Base-by-base conservation (phyloP, 2,888 invertebrate genomes). In the Apamea sordens region DNA sequence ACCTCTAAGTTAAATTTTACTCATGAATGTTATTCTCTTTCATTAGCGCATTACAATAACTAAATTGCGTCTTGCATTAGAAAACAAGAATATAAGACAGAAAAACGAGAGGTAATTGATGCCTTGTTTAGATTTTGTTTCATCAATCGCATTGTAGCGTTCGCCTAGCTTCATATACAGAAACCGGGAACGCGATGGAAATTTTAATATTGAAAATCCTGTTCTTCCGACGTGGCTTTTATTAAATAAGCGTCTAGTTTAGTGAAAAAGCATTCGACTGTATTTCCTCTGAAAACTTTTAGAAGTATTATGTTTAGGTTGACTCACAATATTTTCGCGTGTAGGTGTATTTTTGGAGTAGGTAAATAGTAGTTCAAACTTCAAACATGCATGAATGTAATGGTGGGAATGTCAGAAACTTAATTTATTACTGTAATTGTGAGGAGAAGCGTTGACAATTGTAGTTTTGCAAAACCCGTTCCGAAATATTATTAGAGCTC, bases 181-280 rank as follows among this genome's bases (percentile, higher is more conserved):
- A n/a, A n/a, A n/a, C 15, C 15, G 32, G 24, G n/a, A 61, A 71
- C 7, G 32, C 3, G n/a, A 61, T 41, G 67, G 71, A 72, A 77
- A 72, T 82, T 81, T 72, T 36, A 61, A 81, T 65, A 70, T 76
- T 70, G 32, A n/a, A 81, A 75, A 59, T 59, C 64, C 13, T 59
- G 6, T n/a, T 32, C 63, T 5, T 64, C n/a, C 15, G 36, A 24
- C 36, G 47, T 80, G 53, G 11, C 41, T 68, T 80, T 68, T 41
- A 63, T n/a, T n/a, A n/a, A n/a, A n/a, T 68, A 80, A 50, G 74
- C 28, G 32, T 75, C 28, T 61, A 61, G 24, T 77, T 63, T 44
- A 69, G 15, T 15, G 32, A 47, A 69, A 59, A 78, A 59, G 15
- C 18, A 53, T 82, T 78, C 67, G 24, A 53, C 18, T 36, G 56